Evolutionary conservation across 2,113 vertebrate genomes (phyloP).

Genomic region (Asarcornis scutulata): DNA sequence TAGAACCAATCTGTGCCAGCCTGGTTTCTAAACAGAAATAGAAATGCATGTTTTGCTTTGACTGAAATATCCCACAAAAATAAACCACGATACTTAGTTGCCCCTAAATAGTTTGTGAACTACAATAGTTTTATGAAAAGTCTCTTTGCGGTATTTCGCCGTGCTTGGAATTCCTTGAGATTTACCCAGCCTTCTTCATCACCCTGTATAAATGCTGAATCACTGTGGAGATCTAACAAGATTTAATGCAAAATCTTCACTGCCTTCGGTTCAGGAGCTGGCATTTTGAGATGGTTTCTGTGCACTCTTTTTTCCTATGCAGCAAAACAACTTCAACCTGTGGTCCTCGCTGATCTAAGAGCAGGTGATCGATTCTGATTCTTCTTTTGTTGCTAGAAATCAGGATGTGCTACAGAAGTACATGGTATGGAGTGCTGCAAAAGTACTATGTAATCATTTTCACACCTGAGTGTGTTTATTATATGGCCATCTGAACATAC

Average conservation of each 20-base stretch:
- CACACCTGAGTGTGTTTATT: background rate
- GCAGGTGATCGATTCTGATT: background rate
- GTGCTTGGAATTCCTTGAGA: constrained; percentile 40
- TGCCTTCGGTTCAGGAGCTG: background rate
- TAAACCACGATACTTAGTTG: background rate
- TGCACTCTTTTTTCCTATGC: background rate
- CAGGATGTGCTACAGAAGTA: background rate
- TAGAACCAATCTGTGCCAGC: background rate
- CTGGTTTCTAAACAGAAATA: constrained; percentile 46
- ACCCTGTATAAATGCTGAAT: constrained; percentile 29
- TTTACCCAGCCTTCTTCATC: background rate
- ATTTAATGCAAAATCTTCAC: background rate
- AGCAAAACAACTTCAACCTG: background rate
- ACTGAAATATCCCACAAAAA: constrained; percentile 40
- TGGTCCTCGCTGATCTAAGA: background rate
- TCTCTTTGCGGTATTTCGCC: background rate
- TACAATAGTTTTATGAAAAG: constrained; percentile 21
- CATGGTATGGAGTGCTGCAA: background rate
- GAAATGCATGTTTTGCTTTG: constrained; percentile 19
- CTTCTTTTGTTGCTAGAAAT: background rate
- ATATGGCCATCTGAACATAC: background rate
- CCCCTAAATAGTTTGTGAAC: constrained; percentile 17
- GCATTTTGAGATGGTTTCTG: background rate
- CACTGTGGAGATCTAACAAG: background rate
- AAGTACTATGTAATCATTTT: background rate